phyloP scores from a whole-genome alignment of 2,888 invertebrate genomes.

The Smittia sp. region DNA sequence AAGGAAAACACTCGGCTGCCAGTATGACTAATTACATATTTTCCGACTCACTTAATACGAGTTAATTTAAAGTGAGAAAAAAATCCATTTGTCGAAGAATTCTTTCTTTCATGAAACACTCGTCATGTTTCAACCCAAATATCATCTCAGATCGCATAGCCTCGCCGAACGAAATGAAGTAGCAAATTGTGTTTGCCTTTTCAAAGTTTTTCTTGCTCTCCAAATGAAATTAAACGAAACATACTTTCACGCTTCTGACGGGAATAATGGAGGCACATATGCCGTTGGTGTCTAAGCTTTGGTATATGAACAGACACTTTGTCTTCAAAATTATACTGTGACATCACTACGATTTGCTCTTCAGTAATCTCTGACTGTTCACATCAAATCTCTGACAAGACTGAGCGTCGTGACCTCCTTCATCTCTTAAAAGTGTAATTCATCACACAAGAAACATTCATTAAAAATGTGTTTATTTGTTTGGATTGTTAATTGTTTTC shows the following conservation, averaged over 20 bases:
- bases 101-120: slow-evolving; percentile 18
- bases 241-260: slow-evolving; percentile 14
- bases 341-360: too few relatives aligned
- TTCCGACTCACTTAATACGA: slow-evolving; percentile 38
- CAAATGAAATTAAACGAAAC: slow-evolving; percentile 29
- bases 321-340: too few relatives aligned
- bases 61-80: slow-evolving; percentile 36
- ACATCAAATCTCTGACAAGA: too few relatives aligned
- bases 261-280: too few relatives aligned
- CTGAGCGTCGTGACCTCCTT: background rate
- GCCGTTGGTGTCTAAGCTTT: too few relatives aligned
- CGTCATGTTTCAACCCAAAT: slow-evolving; percentile 20
- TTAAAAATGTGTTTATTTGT: slow-evolving; percentile 37
- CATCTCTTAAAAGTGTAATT: slow-evolving; percentile 1
- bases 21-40: slow-evolving; percentile 39
- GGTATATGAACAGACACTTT: too few relatives aligned
- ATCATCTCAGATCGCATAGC: background rate
- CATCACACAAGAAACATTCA: slow-evolving; percentile 25
- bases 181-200: slow-evolving; percentile 35
- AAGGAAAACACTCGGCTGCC: slow-evolving; percentile 10
- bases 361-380: too few relatives aligned
- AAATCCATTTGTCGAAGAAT: slow-evolving; percentile 1
- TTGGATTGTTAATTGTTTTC: slow-evolving; percentile 41
- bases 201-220: background rate
- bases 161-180: slow-evolving; percentile 37